These are phyloP conservation scores for Andrena fulva DNA, from an alignment of 2,888 invertebrate species.

Conservation along the genomic window DNA sequence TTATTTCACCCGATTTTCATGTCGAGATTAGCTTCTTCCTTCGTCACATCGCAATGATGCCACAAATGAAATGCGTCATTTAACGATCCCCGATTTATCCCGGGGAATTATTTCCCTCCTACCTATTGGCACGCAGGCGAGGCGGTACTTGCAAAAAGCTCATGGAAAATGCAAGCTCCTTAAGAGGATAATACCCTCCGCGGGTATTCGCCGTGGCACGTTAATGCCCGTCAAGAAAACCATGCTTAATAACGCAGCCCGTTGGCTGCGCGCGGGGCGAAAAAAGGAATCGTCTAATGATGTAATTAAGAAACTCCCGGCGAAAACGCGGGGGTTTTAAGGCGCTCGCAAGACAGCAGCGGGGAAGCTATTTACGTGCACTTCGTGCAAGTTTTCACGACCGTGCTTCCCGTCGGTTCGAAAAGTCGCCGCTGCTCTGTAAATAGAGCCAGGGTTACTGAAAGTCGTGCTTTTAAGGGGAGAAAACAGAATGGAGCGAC, in stretches of 20 bases:
- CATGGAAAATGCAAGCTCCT: not conserved
- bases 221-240: constrained; percentile 45
- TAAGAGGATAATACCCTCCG: constrained; percentile 21
- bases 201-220: constrained; percentile 42
- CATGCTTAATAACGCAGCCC: constrained; percentile 51
- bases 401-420: constrained; percentile 38
- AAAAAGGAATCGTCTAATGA: constrained; percentile 64
- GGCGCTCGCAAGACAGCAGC: not conserved
- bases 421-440: constrained; percentile 23
- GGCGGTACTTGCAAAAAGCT: constrained; percentile 4
- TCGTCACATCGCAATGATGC: not conserved
- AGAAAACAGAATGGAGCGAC: not conserved
- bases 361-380: constrained; percentile 39
- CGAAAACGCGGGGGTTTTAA: constrained; percentile 33
- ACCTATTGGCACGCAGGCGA: not conserved
- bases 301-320: constrained; percentile 64
- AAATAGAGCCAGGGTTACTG: constrained; percentile 47
- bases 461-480: constrained; percentile 41
- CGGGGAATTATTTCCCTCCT: constrained; percentile 3
- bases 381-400: constrained; percentile 57
- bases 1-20: too few relatives aligned
- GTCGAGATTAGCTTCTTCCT: not conserved
- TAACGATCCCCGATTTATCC: not conserved
- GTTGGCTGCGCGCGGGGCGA: not conserved
- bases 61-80: too few relatives aligned